Evolutionary conservation across 1,140 invertebrate species (phyloP).

Genomic region (Mesaphorura yosii): DNA sequence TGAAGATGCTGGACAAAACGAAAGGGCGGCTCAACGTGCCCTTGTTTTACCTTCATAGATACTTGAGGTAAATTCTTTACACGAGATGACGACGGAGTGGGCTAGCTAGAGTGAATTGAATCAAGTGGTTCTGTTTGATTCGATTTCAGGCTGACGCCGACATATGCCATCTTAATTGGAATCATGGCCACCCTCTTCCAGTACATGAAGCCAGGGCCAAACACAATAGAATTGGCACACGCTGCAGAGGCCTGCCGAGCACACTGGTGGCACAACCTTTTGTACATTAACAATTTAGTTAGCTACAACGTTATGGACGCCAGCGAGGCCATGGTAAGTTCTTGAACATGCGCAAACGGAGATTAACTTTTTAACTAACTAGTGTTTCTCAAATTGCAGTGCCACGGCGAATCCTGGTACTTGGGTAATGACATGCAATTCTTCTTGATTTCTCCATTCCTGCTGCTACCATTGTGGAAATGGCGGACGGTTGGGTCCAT

Average conservation of each 20-base stretch:
- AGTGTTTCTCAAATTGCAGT: constrained; percentile 39
- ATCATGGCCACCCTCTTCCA: constrained; percentile 49
- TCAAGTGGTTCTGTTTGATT: constrained; percentile 31
- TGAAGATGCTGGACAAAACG: constrained; percentile 53
- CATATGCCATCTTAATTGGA: constrained; percentile 52
- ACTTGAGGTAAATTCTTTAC: constrained; percentile 26
- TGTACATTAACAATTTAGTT: constrained; percentile 56
- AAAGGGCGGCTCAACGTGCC: constrained; percentile 48
- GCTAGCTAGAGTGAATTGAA: not conserved
- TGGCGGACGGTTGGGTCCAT: constrained; percentile 19
- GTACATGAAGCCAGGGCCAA: constrained; percentile 29
- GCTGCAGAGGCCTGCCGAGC: constrained; percentile 2
- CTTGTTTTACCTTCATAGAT: constrained; percentile 43
- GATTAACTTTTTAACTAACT: no score
- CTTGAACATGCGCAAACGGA: no score
- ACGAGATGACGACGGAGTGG: not conserved
- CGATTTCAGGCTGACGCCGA: constrained; percentile 50
- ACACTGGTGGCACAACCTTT: constrained; percentile 28
- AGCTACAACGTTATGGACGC: constrained; percentile 41
- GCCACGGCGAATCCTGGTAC: constrained; percentile 71
- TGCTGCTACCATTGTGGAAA: constrained; percentile 36
- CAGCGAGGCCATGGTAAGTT: not conserved
- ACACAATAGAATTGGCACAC: constrained; percentile 4
- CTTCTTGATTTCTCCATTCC: constrained; percentile 47
- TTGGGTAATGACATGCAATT: constrained; percentile 69